A percentile compares a stretch with the other conserved stretches of the same genome.
phyloP scores from a whole-genome alignment of 2,888 invertebrate genomes.

The Sphaerophoria rueppellii region DNA sequence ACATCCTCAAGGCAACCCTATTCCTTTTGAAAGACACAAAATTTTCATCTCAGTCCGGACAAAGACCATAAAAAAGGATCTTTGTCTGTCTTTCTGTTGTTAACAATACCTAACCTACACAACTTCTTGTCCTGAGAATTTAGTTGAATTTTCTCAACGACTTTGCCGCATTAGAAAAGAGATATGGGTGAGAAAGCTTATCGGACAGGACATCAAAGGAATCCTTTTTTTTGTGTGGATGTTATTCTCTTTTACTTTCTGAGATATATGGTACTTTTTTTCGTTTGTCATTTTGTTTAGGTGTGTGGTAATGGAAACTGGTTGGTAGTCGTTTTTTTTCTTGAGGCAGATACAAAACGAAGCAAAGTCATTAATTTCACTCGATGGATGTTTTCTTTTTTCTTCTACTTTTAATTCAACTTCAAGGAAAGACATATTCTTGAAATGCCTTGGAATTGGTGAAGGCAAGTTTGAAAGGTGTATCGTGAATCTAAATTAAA shows the following conservation, averaged over 20 bases:
- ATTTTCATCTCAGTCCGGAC: conserved; percentile 2
- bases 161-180: conserved; percentile 68
- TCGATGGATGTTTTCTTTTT: conserved; percentile 48
- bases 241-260: not conserved
- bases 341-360: conserved; percentile 44
- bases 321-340: conserved; percentile 17
- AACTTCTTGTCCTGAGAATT: conserved; percentile 40
- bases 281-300: conserved; percentile 50
- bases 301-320: conserved; percentile 51
- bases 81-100: conserved; percentile 34
- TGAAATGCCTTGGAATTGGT: conserved; percentile 17
- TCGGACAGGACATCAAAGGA: conserved; percentile 72
- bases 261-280: conserved; percentile 13
- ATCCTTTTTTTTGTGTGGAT: conserved; percentile 53
- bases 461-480: conserved; percentile 17
- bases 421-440: conserved; percentile 1
- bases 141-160: conserved; percentile 54
- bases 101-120: conserved; percentile 4
- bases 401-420: conserved; percentile 13
- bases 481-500: conserved; percentile 48
- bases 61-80: conserved; percentile 34
- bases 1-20: not conserved
- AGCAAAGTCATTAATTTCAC: conserved; percentile 68
- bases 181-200: conserved; percentile 72
- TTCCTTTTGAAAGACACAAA: not conserved